Base-by-base conservation (phyloP, 92 coral and sea anemone genomes). In the Palythoa caribaeorum region DNA sequence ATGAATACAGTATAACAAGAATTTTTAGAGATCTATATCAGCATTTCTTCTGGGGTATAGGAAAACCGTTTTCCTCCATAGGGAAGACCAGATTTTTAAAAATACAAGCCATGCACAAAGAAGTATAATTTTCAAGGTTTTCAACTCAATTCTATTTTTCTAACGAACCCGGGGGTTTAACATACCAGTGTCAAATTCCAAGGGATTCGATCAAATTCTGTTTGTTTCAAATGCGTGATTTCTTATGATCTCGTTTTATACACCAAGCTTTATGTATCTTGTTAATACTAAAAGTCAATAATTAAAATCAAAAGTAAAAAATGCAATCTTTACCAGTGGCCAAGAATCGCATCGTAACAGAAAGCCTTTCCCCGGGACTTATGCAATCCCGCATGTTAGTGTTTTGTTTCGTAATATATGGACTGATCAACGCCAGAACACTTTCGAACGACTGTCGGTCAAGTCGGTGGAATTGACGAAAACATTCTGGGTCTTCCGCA, bases 401-500 rank as follows among this genome's bases (percentile, higher is more conserved):
- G 50, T 71, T 38, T 12, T 71, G 44, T 20, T 71, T 71, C 48
- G 47, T 36, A 15, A 71, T 36, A 10, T 7, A 44, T 13, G 78
- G 77, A n/a, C 7, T 21, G 10, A 83, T 59, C 77, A 66, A 59
- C 17, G 73, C 36, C 38, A 83, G 60, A 66, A 83, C 63, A 7
- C 21, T 38, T 19, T 83, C 39, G 44, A 63, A 83, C 38, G 77
- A 68, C 72, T 83, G n/a, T 71, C 76, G 44, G 7, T 83, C 78
- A 1, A 83, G 40, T 16, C 87, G 53, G 47, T 83, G 87, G 40
- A 55, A 83, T 38, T 63, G 87, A 16, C 87, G 87, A 48, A 83
- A 83, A 69, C 38, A 15, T 69, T 83, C 87, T 2, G 87, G 87
- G 44, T 83, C 87, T 28, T 83, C 87, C 2, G 76, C 76, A 35